phyloP scores from a whole-genome alignment of 2,113 vertebrate genomes.

The Furnarius figulus region DNA sequence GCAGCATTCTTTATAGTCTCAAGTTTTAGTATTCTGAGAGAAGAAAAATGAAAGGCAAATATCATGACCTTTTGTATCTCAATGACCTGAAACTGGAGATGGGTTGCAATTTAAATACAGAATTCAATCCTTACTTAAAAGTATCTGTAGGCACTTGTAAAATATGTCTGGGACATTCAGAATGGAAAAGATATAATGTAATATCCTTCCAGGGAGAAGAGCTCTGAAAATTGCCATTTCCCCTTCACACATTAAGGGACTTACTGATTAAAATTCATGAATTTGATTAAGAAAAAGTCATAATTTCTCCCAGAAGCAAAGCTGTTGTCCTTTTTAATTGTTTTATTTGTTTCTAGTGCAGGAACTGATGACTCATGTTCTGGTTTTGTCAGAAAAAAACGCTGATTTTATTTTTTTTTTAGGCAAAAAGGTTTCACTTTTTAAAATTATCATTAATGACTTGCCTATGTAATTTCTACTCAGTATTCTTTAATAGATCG shows the following conservation, averaged over 20 bases:
- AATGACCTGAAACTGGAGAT: conserved; percentile 57
- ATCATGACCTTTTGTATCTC: conserved; percentile 56
- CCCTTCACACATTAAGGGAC: not conserved
- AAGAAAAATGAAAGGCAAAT: conserved; percentile 60
- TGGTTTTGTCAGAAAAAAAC: not conserved
- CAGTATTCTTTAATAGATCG: not conserved
- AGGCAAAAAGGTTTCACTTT: not conserved
- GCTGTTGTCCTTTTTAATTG: not conserved
- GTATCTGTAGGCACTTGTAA: conserved; percentile 38
- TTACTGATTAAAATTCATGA: conserved; percentile 30
- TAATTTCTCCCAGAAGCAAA: conserved; percentile 9
- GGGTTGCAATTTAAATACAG: conserved; percentile 48
- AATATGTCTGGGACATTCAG: conserved; percentile 36
- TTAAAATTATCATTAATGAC: not conserved
- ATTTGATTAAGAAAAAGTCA: conserved; percentile 6
- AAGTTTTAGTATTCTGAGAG: conserved; percentile 52
- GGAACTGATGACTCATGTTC: not conserved
- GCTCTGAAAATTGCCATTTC: conserved; percentile 25
- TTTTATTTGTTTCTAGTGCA: conserved; percentile 15
- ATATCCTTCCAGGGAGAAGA: conserved; percentile 14
- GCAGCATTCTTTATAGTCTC: conserved; percentile 23
- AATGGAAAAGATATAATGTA: conserved; percentile 15
- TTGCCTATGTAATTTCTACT: not conserved
- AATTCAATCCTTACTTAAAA: conserved; percentile 38
- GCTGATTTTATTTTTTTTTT: not conserved